Evolutionary conservation across 2,797 vertebrate genomes (phyloP).

Genomic region (Takifugu rubripes): DNA sequence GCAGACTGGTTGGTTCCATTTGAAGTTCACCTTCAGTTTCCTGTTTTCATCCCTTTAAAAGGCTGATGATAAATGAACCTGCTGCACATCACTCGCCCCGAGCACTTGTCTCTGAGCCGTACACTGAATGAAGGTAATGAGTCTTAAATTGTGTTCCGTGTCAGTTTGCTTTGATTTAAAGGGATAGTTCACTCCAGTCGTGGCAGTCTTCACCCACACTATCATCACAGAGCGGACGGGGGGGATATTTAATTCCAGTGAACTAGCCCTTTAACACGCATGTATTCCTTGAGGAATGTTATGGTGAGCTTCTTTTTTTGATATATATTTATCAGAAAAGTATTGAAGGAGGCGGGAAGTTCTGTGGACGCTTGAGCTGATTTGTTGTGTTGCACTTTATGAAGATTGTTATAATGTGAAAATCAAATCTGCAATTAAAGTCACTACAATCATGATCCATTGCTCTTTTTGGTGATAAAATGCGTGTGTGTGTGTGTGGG

Average conservation of each 20-base stretch:
- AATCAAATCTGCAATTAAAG: constrained; percentile 52
- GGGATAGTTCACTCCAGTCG: too few species aligned
- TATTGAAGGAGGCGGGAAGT: constrained; percentile 19
- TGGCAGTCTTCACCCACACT: too few species aligned
- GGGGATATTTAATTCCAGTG: too few species aligned
- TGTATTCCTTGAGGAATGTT: background rate
- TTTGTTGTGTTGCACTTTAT: constrained; percentile 59
- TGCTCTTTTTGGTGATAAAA: too few species aligned
- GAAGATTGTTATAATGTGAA: constrained; percentile 36
- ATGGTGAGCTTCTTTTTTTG: constrained; percentile 4
- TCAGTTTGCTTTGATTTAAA: constrained; percentile 7
- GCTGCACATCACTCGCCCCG: background rate
- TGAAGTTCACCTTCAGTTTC: too few species aligned
- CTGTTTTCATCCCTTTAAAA: too few species aligned
- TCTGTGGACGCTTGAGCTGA: constrained; percentile 13
- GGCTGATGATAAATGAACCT: background rate
- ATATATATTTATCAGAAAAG: constrained; percentile 3
- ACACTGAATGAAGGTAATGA: constrained; percentile 3
- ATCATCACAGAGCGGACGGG: too few species aligned
- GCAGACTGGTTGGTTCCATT: too few species aligned
- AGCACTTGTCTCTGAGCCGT: constrained; percentile 9
- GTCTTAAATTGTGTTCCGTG: constrained; percentile 3
- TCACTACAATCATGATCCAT: constrained; percentile 24
- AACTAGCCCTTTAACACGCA: background rate
- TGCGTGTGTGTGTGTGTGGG: too few species aligned